These are phyloP conservation scores for Acanthiza pusilla DNA, from an alignment of 2,797 vertebrate species.

Conservation along the genomic window DNA sequence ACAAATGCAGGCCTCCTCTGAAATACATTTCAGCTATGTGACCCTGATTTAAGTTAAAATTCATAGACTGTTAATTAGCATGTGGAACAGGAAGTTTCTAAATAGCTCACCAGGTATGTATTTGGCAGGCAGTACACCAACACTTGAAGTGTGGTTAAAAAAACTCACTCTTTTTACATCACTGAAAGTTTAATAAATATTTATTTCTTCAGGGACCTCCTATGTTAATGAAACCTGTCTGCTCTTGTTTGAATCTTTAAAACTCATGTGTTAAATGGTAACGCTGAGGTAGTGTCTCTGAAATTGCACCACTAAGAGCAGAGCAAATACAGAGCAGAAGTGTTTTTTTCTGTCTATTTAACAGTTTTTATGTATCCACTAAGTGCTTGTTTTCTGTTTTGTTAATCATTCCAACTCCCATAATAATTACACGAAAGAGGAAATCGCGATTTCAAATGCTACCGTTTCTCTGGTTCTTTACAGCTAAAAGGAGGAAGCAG, in stretches of 20 bases:
- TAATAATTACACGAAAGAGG: constrained; percentile 43
- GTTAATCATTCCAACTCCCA: constrained; percentile 37
- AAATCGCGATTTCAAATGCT: constrained; percentile 51
- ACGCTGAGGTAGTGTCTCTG: constrained; percentile 15
- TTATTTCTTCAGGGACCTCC: constrained; percentile 59
- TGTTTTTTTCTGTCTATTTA: constrained; percentile 23
- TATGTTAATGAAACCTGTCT: constrained; percentile 66
- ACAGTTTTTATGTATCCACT: constrained; percentile 38
- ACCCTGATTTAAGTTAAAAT: constrained; percentile 65
- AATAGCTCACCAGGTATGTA: constrained; percentile 62
- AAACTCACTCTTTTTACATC: constrained; percentile 29
- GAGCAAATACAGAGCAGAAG: not conserved
- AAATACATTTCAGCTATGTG: constrained; percentile 5
- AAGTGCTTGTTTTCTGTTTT: constrained; percentile 53
- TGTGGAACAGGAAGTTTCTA: constrained; percentile 68
- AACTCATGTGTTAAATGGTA: constrained; percentile 12
- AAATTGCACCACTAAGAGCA: not conserved
- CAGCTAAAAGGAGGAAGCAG: constrained; percentile 46
- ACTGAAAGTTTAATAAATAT: constrained; percentile 62
- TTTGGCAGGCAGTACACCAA: constrained; percentile 42
- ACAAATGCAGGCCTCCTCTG: constrained; percentile 48
- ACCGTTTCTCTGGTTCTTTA: constrained; percentile 26
- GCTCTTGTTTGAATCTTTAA: constrained; percentile 55
- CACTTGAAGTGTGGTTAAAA: constrained; percentile 34
- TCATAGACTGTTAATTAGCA: constrained; percentile 72